phyloP scores from a whole-genome alignment of 1,140 invertebrate species.

The Oreohelix idahoensis region DNA sequence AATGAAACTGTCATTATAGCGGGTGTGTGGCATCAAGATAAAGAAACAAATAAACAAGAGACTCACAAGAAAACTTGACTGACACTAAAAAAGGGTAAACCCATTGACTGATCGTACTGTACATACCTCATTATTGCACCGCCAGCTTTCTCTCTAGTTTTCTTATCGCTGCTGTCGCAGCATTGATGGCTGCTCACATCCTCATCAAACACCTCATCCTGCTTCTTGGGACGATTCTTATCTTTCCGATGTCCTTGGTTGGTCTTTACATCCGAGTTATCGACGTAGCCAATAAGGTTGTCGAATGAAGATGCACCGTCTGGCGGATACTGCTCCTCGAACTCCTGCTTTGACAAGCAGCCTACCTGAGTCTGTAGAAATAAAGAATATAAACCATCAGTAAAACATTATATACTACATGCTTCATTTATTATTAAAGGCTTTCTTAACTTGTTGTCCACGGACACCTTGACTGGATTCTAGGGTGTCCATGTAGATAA shows the following conservation, averaged over 20 bases:
- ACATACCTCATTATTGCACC: background rate
- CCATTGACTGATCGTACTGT: too few species aligned
- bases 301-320: background rate
- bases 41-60: too few species aligned
- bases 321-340: background rate
- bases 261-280: background rate
- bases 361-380: slow-evolving; percentile 11
- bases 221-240: background rate
- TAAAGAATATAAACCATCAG: background rate
- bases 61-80: too few species aligned
- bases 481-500: too few species aligned
- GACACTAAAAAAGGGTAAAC: too few species aligned
- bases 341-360: slow-evolving; percentile 4
- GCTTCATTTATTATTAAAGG: too few species aligned
- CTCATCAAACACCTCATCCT: background rate
- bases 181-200: background rate
- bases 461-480: too few species aligned
- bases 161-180: background rate
- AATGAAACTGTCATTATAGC: too few species aligned
- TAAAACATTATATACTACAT: too few species aligned
- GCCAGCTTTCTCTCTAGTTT: background rate
- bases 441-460: too few species aligned
- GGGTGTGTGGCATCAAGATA: too few species aligned
- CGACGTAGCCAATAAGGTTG: background rate
- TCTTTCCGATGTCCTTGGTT: too few species aligned